phyloP scores from a whole-genome alignment of 2,888 invertebrate species.

The Psylliodes chrysocephalus region DNA sequence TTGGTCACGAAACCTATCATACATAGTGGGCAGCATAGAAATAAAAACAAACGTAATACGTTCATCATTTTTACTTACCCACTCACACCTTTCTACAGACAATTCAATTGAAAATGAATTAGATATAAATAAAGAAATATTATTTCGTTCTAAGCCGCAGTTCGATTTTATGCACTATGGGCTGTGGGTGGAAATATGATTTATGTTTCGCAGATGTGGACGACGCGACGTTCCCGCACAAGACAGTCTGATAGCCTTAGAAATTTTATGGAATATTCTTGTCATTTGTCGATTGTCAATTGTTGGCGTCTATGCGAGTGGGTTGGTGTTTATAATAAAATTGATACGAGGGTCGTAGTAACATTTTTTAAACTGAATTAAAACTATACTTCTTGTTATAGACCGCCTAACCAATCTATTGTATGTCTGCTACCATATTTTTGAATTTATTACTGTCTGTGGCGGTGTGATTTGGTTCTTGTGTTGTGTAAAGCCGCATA shows the following conservation, averaged over 20 bases:
- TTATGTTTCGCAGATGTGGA: constrained; percentile 46
- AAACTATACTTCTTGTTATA: too few species aligned
- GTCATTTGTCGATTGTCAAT: constrained; percentile 36
- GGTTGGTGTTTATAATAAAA: constrained; percentile 20
- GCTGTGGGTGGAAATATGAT: constrained; percentile 48
- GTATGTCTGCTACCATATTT: too few species aligned
- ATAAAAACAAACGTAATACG: too few species aligned
- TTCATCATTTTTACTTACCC: too few species aligned
- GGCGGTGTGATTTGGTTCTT: too few species aligned
- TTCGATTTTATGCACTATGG: not conserved
- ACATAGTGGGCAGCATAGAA: too few species aligned
- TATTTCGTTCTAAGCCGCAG: constrained; percentile 3
- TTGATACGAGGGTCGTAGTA: too few species aligned
- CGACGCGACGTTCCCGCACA: not conserved
- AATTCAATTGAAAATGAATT: constrained; percentile 5
- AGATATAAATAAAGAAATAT: not conserved
- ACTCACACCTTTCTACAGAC: not conserved
- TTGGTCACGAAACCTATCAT: too few species aligned
- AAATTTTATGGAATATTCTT: constrained; percentile 50
- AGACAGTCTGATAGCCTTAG: constrained; percentile 43
- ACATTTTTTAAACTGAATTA: too few species aligned
- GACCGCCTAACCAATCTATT: too few species aligned
- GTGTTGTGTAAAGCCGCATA: too few species aligned
- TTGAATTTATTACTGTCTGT: too few species aligned
- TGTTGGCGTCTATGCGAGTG: constrained; percentile 49